Base-by-base conservation (phyloP, 2,888 invertebrate genomes). In the Xestoiulus laeticollis region DNA sequence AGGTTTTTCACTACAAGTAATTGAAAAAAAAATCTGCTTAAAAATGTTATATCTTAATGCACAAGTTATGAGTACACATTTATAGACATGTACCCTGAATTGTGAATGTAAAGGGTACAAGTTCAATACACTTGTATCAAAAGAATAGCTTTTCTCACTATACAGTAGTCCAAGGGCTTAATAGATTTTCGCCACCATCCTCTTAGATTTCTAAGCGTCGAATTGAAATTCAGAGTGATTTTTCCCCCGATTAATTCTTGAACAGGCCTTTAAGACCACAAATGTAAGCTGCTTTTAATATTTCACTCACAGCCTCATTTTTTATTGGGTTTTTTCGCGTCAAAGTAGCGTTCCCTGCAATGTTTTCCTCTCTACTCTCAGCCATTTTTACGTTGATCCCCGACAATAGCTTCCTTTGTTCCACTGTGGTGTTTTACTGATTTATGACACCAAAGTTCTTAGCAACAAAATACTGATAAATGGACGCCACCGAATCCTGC, bases 391-490 rank as follows among this genome's bases (percentile, higher is more conserved):
- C 78, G 78, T 78, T 22, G 78, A 78, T 30, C 78, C 30, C 78
- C 78, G n/a, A 78, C 78, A 78, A 78, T 30, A 78, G 14, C 10
- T 44, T 33, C 43, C 38, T 85, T 85, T 43, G 44, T 43, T 43
- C 38, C 38, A 85, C 43, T 85, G n/a, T 44, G 85, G 38, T 85
- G 38, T 85, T 85, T 85, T 85, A 44, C 38, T 85, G 85, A 85
- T 85, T 85, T 85, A 85, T 38, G 85, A 85, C 85, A 85, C 38
- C n/a, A 22, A 44, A 38, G 43, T 44, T 44, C 22, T 43, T 38
- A 32, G 38, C 85, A 33, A 44, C 44, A 85, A 19, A 85, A 85
- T 85, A 85, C 44, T 85, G 85, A 85, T 85, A 85, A 85, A 85
- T 84, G 38, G 85, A 38, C 85, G 85, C 33, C 33, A 85, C 19